Evolutionary conservation across 2,113 vertebrate species (phyloP).

Genomic region (Castor canadensis): DNA sequence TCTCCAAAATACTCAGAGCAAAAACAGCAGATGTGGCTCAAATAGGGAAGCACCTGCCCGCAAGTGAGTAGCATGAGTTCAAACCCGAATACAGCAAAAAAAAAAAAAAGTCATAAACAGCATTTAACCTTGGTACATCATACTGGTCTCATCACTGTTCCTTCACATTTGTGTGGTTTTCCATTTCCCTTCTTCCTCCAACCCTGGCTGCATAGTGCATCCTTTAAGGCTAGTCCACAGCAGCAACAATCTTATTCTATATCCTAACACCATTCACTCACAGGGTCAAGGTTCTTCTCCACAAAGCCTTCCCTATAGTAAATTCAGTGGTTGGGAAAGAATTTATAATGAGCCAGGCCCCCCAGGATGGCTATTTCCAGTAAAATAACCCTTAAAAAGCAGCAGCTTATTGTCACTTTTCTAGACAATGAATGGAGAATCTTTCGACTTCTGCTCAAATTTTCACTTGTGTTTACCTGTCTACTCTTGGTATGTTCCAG

Average conservation of each 20-base stretch:
- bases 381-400: conserved; percentile 94
- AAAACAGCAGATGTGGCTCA: too few relatives aligned
- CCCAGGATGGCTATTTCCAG: conserved; percentile 94
- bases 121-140: conserved; percentile 82
- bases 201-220: conserved; percentile 56
- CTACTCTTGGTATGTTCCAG: conserved; percentile 93
- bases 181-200: conserved; percentile 58
- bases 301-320: background rate
- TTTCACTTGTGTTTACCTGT: conserved; percentile 93
- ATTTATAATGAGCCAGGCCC: conserved; percentile 94
- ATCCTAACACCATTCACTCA: background rate
- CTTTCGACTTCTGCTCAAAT: conserved; percentile 95
- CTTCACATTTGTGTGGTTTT: conserved; percentile 72
- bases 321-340: conserved; percentile 87
- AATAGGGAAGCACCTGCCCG: too few relatives aligned
- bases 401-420: conserved; percentile 94
- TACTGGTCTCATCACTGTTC: too few relatives aligned
- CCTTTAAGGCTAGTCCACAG: conserved; percentile 60
- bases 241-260: conserved; percentile 39
- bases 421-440: conserved; percentile 95
- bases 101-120: conserved; percentile 84
- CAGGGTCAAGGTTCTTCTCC: conserved; percentile 42
- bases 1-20: too few relatives aligned
- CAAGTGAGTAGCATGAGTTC: too few relatives aligned
- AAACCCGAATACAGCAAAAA: too few relatives aligned